Base-by-base conservation (phyloP, 2,797 vertebrate genomes). In the Mus caroli region DNA sequence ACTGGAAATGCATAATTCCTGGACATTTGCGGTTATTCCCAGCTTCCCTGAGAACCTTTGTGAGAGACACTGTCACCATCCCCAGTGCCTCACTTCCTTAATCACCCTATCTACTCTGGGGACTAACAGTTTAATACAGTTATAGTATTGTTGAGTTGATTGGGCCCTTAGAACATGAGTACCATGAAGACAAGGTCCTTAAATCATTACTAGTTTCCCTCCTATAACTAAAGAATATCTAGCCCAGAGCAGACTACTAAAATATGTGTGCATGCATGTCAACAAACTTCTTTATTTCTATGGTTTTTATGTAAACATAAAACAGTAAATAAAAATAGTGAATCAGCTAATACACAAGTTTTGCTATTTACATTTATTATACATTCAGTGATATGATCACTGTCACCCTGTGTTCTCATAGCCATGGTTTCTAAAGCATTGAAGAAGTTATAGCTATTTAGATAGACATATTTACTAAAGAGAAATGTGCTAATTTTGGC, bases 401-500 rank as follows among this genome's bases (percentile, higher is more conserved):
- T 76, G 46, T 54, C 56, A 84, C 0, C 64, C 88, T 28, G 19
- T 0, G 67, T 31, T 43, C 67, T 75, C 40, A 71, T 14, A 77
- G 7, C 6, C 34, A 89, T 1, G 11, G 40, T 52, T 67, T 91
- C 37, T 37, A 86, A 73, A 78, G n/a, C 75, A 88, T 34, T 87
- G 88, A 73, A 73, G 69, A 85, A 88, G 14, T 58, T 80, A 46
- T 15, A 78, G 54, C 60, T 64, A 79, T 67, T 80, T 82, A 79
- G 22, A 92, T 17, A 83, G n/a, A 92, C 54, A 83, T 43, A 15
- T 71, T n/a, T 90, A 92, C 56, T 40, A 28, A 24, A n/a, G 43
- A 88, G 46, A 97, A 83, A 83, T 78, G 1, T 37, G 88, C 85
- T 78, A 56, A 43, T 71, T 77, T 84, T 62, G 60, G 79, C 6